Evolutionary conservation across 1,140 invertebrate genomes (phyloP).

Genomic region (Sogatella furcifera): DNA sequence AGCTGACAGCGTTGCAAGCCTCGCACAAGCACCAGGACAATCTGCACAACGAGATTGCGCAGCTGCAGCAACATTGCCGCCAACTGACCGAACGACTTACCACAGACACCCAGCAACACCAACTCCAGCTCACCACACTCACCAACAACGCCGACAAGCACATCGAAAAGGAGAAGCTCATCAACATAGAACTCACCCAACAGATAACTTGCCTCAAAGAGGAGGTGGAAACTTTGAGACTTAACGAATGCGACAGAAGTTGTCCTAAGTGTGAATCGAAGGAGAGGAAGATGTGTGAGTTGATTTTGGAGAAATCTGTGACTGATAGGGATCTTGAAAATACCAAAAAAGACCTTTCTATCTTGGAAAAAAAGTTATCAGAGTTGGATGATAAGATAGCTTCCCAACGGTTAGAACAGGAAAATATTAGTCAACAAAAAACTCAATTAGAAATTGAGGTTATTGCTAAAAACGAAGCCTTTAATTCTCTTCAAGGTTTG

Average conservation of each 20-base stretch:
- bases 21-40: constrained; percentile 17
- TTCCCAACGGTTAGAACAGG: neutral
- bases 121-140: neutral
- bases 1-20: constrained; percentile 9
- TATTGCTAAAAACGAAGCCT: neutral
- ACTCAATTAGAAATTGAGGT: neutral
- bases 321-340: constrained; percentile 7
- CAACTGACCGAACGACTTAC: neutral
- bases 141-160: constrained; percentile 7
- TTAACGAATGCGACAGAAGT: neutral
- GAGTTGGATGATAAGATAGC: neutral
- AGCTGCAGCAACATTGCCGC: neutral
- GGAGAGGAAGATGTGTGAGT: constrained; percentile 19
- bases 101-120: neutral
- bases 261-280: constrained; percentile 11
- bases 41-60: constrained; percentile 12
- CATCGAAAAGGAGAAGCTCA: constrained; percentile 1
- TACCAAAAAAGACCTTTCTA: neutral
- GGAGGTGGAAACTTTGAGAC: constrained; percentile 9
- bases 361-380: constrained; percentile 1
- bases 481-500: neutral
- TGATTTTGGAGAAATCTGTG: constrained; percentile 18
- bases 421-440: neutral
- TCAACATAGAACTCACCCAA: neutral
- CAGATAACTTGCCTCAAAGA: constrained; percentile 12